phyloP scores from a whole-genome alignment of 2,797 vertebrate genomes.

The Percopsis omiscomaycus region DNA sequence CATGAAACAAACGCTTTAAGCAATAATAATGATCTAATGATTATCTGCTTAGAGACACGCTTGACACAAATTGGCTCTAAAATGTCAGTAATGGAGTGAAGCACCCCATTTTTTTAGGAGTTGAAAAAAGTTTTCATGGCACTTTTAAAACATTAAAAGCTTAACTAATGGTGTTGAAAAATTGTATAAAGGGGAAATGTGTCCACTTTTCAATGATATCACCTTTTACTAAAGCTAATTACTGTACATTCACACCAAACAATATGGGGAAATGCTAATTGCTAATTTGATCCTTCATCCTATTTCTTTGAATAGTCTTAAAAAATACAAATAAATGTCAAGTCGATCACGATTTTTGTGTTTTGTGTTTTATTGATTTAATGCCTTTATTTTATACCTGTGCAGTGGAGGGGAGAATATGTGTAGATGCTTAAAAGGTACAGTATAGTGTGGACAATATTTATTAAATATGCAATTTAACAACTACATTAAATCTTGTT shows the following conservation, averaged over 20 bases:
- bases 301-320: slow-evolving; percentile 14
- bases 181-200: slow-evolving; percentile 58
- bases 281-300: slow-evolving; percentile 40
- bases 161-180: slow-evolving; percentile 28
- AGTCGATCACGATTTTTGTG: slow-evolving; percentile 27
- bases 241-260: slow-evolving; percentile 27
- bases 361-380: slow-evolving; percentile 23
- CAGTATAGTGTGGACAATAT: no score
- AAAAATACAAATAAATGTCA: slow-evolving; percentile 1
- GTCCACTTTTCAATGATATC: slow-evolving; percentile 51
- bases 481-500: no score
- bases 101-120: slow-evolving; percentile 49
- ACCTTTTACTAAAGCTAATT: slow-evolving; percentile 53
- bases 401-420: no score
- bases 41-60: slow-evolving; percentile 73
- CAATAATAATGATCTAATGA: slow-evolving; percentile 75
- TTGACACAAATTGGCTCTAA: slow-evolving; percentile 68
- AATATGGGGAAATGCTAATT: slow-evolving; percentile 26
- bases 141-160: slow-evolving; percentile 55
- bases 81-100: slow-evolving; percentile 73
- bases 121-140: slow-evolving; percentile 47
- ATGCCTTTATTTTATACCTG: not conserved
- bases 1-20: slow-evolving; percentile 73
- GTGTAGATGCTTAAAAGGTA: no score
- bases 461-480: no score